Base-by-base conservation (phyloP, 1,140 invertebrate species). In the Habropoda laboriosa region DNA sequence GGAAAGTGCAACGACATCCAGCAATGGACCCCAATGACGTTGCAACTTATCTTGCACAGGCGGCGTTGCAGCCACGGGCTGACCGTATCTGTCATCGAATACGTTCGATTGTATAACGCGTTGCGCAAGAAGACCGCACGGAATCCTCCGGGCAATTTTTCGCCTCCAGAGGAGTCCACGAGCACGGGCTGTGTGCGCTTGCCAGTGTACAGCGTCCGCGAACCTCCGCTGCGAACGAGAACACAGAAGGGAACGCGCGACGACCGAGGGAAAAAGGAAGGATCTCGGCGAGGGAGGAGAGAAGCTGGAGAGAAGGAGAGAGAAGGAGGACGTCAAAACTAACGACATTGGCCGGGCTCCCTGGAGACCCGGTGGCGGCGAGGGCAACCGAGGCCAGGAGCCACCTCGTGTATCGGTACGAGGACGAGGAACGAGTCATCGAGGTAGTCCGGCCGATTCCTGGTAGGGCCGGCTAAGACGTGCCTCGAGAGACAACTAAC, bases 401-500 rank as follows among this genome's bases (percentile, higher is more conserved):
- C 58, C 51, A 79, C 55, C 82, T 84, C 55, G 60, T 70, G 66
- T 67, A 85, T 73, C 78, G 79, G 79, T 82, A 87, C 80, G 60
- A 85, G 83, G 73, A 88, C 81, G 85, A 76, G 83, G 86, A 81
- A 88, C 88, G 88, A 89, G 84, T 91, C 87, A 90, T 89, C 87
- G 86, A 87, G 87, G 86, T 64, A 89, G 82, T 88, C 83, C 81
- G 79, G 81, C 63, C 80, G 86, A 90, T 92, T 91, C 90, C 88
- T 72, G 87, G 90, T 92, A 92, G 81, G 79, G 79, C 81, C 75
- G 63, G 82, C 87, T 81, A 86, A 75, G 89, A 92, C 90, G 91
- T 92, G 92, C 88, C 85, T 90, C 86, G 91, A 83, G 87, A 92
- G 89, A 90, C 89, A 92, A 92, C 89, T 89, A 92, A 88, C 83